Base-by-base conservation (phyloP, 2,113 vertebrate species). In the Zosterops hypoxanthus region DNA sequence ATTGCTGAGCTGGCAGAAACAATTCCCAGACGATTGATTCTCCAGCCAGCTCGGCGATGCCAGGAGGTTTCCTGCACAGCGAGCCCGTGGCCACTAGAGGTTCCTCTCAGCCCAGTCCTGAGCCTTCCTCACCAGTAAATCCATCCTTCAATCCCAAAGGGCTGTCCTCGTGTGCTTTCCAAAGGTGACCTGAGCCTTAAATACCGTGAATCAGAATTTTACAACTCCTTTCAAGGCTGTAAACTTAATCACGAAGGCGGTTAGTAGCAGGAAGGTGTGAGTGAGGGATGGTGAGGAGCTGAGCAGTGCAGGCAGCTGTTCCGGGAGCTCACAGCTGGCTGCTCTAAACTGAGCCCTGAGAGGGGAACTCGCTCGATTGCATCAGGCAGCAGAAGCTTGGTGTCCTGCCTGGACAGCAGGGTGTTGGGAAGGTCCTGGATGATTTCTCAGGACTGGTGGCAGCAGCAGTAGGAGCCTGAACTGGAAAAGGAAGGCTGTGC, bases 41-140 rank as follows among this genome's bases (percentile, higher is more conserved):
- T 42, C 10, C 0, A 0, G 34, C 28, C 82, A 6, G 78, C 26
- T 23, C 61, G 11, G 41, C 11, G 0, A 12, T 36, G 59, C 39
- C 7, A 0, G 14, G 23, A 33, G 41, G 4, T 14, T 82, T 29
- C 68, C 60, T 91, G 82, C 77, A 42, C 8, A 9, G 76, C 26
- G 46, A n/a, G 24, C 12, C 61, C 5, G 4, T 57, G 53, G 52
- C 92, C 97, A 34, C 90, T 46, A 96, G 96, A 81, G 95, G 86
- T 28, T 91, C 57, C 75, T 72, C 84, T 91, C 47, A 0, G 11
- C 61, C 79, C 41, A 41, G 1, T 20, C 20, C 1, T 56, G 16
- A 47, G 16, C 9, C 13, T 24, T 29, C 26, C 1, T 26, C 33
- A 10, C 23, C 26, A 29, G 24, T 31, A 44, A 44, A 64, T 26